Base-by-base conservation (phyloP, 2,888 invertebrate genomes). In the Nezara viridula region DNA sequence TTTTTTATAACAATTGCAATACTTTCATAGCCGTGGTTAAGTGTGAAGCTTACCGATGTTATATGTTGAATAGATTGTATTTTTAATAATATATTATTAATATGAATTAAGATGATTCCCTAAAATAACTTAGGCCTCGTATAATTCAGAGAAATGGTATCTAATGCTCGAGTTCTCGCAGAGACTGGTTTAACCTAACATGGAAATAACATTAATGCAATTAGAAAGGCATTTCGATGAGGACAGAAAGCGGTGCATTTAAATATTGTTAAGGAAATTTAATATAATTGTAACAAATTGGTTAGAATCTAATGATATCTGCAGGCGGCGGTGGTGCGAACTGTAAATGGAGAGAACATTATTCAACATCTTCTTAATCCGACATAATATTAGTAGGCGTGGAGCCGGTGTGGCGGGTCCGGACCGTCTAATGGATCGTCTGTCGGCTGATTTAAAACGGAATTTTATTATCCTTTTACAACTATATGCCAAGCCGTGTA, bases 311-410 rank as follows among this genome's bases (percentile, higher is more conserved):
- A 60, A 60, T 60, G 27, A 60, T 27, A 60, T 55, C 24, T 9
- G 55, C 55, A n/a, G 55, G n/a, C 10, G 24, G 55, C 7, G 55
- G 55, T 9, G 55, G n/a, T 27, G 27, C 60, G 14, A 60, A 60
- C 60, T 60, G 60, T 27, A 60, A 60, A 60, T n/a, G 60, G 60
- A 60, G 60, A 27, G 27, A 27, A 14, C n/a, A 60, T 60, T 60
- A 60, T 60, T 60, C 60, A 60, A n/a, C 4, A 10, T 27, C n/a
- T 60, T 27, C 27, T 60, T 60, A 60, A 60, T 60, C 60, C 60
- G 60, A 60, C 60, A 60, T 27, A 60, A 60, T 60, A 60, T 60
- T 60, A 60, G 60, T 27, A 27, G 60, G 60, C 60, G 60, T 60
- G n/a, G 24, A n/a, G 4, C 55, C n/a, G 60, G 3, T 50, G 19